phyloP scores from a whole-genome alignment of 1,140 invertebrate genomes.

The Drosophila micromelanica region DNA sequence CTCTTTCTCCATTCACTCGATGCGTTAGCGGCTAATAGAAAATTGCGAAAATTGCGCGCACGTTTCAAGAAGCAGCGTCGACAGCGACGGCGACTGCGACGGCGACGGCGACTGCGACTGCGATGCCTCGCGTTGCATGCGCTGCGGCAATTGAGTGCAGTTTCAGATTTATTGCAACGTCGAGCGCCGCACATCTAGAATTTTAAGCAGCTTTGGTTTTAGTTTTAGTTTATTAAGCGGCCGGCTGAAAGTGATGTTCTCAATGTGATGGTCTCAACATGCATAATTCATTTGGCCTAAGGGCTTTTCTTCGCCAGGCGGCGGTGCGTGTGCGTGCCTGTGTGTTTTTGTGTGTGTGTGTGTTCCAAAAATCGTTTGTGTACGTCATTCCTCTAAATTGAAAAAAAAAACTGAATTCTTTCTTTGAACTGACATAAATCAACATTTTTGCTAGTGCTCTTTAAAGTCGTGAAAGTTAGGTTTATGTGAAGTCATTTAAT shows the following conservation, averaged over 20 bases:
- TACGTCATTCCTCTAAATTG: background rate
- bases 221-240: slow-evolving; percentile 76
- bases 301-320: slow-evolving; percentile 24
- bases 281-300: slow-evolving; percentile 69
- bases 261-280: slow-evolving; percentile 39
- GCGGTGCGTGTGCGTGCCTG: background rate
- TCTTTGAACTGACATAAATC: background rate
- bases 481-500: too few relatives aligned
- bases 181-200: slow-evolving; percentile 52
- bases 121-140: slow-evolving; percentile 55
- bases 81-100: slow-evolving; percentile 16
- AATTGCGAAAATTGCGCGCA: slow-evolving; percentile 81
- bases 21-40: slow-evolving; percentile 78
- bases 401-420: background rate
- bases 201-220: slow-evolving; percentile 72
- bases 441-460: too few relatives aligned
- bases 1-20: background rate
- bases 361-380: background rate
- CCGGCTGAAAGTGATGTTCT: slow-evolving; percentile 14
- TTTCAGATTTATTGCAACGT: slow-evolving; percentile 76
- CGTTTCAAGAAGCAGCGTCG: slow-evolving; percentile 49
- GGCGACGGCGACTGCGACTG: slow-evolving; percentile 4
- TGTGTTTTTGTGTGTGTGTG: background rate
- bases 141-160: slow-evolving; percentile 70
- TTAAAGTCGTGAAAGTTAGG: background rate